Conservation (phyloP, 2,888 invertebrate species). For the Agrilus mali region DNA sequence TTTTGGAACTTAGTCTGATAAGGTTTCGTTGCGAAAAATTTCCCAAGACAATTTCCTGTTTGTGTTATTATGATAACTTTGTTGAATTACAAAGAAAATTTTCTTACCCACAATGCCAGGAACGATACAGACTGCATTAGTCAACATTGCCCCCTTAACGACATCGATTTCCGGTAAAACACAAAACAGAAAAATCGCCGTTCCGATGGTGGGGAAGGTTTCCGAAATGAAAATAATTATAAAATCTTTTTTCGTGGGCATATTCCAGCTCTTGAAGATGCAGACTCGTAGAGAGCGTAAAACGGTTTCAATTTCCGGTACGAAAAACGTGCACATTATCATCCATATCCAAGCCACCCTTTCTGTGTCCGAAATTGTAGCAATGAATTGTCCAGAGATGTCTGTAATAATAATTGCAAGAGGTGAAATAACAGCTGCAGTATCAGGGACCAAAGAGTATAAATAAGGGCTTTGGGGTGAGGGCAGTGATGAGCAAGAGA, state of each 20-base stretch:
- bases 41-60: no score
- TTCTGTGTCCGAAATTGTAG: slow-evolving; percentile 48
- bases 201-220: slow-evolving; percentile 63
- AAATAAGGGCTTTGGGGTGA: no score
- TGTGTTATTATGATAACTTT: no score
- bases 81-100: slow-evolving; percentile 9
- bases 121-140: slow-evolving; percentile 70
- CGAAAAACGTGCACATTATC: slow-evolving; percentile 56
- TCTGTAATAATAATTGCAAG: no score
- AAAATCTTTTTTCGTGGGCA: slow-evolving; percentile 44
- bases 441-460: no score
- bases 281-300: slow-evolving; percentile 57
- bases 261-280: slow-evolving; percentile 55
- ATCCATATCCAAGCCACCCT: slow-evolving; percentile 71
- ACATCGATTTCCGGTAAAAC: slow-evolving; percentile 72
- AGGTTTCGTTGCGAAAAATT: no score
- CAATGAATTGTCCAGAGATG: slow-evolving; percentile 47
- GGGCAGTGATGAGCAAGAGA: no score
- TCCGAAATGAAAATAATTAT: slow-evolving; percentile 55
- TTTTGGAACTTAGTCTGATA: no score
- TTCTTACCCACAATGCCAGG: slow-evolving; percentile 56
- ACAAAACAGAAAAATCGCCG: slow-evolving; percentile 60
- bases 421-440: no score
- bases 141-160: slow-evolving; percentile 70
- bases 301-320: slow-evolving; percentile 66